A percentile compares a stretch with the other conserved stretches of the same genome.
Evolutionary conservation across 53 echinoderm and acorn worm species (phyloP).

Genomic region (Echinarachnius parma): DNA sequence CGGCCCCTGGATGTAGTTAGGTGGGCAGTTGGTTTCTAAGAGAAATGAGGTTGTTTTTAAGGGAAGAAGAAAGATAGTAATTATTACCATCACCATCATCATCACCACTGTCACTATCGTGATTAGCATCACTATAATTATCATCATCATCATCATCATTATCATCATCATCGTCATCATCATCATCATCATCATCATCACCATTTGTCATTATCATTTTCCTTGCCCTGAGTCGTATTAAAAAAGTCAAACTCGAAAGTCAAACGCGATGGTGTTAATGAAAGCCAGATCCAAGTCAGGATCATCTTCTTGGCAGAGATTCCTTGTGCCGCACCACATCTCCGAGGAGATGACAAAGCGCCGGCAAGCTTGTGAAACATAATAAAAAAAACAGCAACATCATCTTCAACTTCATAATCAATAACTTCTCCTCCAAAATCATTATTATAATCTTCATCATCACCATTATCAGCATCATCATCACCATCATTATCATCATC

Average conservation of each 20-base stretch:
- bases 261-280: too few species aligned
- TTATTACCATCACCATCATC: background rate
- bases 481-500: constrained; percentile 34
- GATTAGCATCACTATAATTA: background rate
- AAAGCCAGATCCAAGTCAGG: too few species aligned
- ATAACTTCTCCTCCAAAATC: background rate
- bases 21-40: constrained; percentile 54
- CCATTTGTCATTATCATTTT: background rate
- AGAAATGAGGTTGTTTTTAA: too few species aligned
- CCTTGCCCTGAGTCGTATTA: too few species aligned
- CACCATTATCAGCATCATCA: constrained; percentile 12
- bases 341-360: too few species aligned
- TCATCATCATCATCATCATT: constrained; percentile 9
- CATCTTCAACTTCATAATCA: background rate
- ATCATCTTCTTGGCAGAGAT: too few species aligned
- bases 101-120: background rate
- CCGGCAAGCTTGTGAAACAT: too few species aligned
- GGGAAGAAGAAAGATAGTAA: background rate
- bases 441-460: background rate
- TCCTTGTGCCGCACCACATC: too few species aligned
- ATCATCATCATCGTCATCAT: too few species aligned
- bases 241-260: too few species aligned
- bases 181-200: background rate
- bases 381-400: background rate
- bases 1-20: constrained; percentile 54